Percentiles rank a stretch among this genome's conserved stretches.
phyloP scores from a whole-genome alignment of 2,113 vertebrate genomes.

The Sinocyclocheilus anophthalmus region DNA sequence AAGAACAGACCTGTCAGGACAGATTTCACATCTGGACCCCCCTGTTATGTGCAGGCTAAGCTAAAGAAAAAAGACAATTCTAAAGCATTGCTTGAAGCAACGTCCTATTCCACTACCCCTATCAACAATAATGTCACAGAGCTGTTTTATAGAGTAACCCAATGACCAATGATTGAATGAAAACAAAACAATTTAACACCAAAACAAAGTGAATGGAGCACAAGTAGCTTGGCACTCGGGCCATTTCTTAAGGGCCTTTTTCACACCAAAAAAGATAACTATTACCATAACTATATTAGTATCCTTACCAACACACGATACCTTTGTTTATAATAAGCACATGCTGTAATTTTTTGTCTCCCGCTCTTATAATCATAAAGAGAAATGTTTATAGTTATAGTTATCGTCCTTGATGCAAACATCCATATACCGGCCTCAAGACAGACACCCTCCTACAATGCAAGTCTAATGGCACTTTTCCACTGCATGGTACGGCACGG shows the following conservation, averaged over 20 bases:
- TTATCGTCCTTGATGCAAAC: background rate
- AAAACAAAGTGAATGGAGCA: background rate
- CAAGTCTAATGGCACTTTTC: background rate
- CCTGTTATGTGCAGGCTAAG: background rate
- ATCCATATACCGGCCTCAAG: background rate
- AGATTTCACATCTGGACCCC: constrained; percentile 42
- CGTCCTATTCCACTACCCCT: background rate
- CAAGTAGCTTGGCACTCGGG: background rate
- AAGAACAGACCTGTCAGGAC: constrained; percentile 37
- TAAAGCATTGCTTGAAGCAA: background rate
- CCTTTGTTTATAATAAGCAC: background rate
- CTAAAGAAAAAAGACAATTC: background rate
- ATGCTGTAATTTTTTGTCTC: background rate
- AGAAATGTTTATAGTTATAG: background rate
- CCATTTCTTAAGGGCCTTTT: background rate
- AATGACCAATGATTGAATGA: background rate
- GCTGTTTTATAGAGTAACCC: background rate
- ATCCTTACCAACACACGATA: background rate
- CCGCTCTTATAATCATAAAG: background rate
- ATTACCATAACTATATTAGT: background rate
- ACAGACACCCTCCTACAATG: too few species aligned
- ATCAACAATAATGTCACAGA: constrained; percentile 1
- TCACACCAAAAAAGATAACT: background rate
- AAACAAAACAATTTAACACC: background rate
- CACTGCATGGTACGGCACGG: too few species aligned